Evolutionary conservation across 2,113 vertebrate genomes (phyloP), one percentile per base, ranked within the genome.

Genomic region (Carassius gibelio): DNA sequence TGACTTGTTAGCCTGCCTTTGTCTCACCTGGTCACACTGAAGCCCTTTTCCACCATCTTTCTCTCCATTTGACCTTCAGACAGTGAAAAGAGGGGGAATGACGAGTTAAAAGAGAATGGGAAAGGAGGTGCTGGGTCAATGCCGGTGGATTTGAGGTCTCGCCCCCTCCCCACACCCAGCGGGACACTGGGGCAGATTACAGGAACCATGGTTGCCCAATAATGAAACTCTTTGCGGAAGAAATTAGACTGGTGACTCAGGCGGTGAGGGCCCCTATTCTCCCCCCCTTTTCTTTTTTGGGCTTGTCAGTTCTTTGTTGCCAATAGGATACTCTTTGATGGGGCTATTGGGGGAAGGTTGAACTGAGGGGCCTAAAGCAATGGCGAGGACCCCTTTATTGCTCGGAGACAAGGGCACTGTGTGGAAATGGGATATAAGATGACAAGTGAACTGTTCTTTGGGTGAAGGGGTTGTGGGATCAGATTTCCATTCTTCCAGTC

Each of bases 181-280:
- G 84, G 72, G 78, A 81, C 30, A 34, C 36, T 55, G 26, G 76
- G 71, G 5, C 45, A 85, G 87, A 89, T 89, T 87, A 89, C 82
- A 77, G 83, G 75, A 78, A 59, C 87, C 45, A 82, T 84, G 84
- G 66, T 72, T 80, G 57, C 74, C 72, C 77, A 71, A 87, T 91
- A 89, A 92, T 91, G 88, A 89, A 92, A 85, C 85, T 87, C 76
- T 87, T 89, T 87, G 89, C 72, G 76, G 85, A 83, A 88, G 83
- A 84, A 85, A 88, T 87, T 84, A 87, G 89, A 87, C 85, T 77
- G 85, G 88, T 88, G 89, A 86, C 30, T 89, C 68, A 21, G 83
- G 79, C 84, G 50, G 38, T 50, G 45, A 80, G 90, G 86, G 89
- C 75, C 45, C 30, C 30, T 30, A 30, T 30, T 1, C 30, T 30